These are phyloP conservation scores for Orius insidiosus DNA, from an alignment of 1,140 invertebrate species.

Conservation along the genomic window DNA sequence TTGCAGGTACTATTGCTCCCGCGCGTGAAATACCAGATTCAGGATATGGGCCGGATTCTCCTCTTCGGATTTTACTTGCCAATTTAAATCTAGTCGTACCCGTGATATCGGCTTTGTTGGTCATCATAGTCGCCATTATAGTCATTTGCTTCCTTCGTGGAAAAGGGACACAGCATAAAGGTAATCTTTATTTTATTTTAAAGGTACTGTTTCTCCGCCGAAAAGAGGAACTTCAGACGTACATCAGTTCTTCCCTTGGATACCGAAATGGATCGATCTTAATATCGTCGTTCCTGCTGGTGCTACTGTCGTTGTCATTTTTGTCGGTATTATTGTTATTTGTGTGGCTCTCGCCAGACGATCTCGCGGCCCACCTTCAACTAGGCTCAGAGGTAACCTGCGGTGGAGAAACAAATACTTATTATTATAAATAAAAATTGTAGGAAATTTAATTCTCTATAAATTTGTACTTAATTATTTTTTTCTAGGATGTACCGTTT, in stretches of 20 bases:
- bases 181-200: conserved; percentile 30
- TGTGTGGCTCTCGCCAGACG: conserved; percentile 66
- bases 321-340: conserved; percentile 74
- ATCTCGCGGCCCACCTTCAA: conserved; percentile 51
- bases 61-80: conserved; percentile 61
- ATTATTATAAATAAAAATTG: not conserved
- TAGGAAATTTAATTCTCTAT: no score
- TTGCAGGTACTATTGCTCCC: conserved; percentile 87
- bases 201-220: conserved; percentile 64
- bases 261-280: conserved; percentile 68
- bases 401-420: not conserved
- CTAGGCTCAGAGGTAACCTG: conserved; percentile 52
- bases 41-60: conserved; percentile 44
- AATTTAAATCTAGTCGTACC: conserved; percentile 88
- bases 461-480: no score
- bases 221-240: conserved; percentile 40
- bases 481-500: no score
- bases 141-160: conserved; percentile 76
- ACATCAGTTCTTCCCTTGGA: conserved; percentile 51
- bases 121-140: conserved; percentile 80
- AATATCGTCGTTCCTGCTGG: conserved; percentile 69
- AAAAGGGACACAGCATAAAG: conserved; percentile 65
- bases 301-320: conserved; percentile 68
- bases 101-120: conserved; percentile 73
- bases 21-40: conserved; percentile 60